Percentiles rank a stretch among this genome's conserved stretches.
phyloP scores from a whole-genome alignment of 2,113 vertebrate genomes.

The Ceratotherium simum region DNA sequence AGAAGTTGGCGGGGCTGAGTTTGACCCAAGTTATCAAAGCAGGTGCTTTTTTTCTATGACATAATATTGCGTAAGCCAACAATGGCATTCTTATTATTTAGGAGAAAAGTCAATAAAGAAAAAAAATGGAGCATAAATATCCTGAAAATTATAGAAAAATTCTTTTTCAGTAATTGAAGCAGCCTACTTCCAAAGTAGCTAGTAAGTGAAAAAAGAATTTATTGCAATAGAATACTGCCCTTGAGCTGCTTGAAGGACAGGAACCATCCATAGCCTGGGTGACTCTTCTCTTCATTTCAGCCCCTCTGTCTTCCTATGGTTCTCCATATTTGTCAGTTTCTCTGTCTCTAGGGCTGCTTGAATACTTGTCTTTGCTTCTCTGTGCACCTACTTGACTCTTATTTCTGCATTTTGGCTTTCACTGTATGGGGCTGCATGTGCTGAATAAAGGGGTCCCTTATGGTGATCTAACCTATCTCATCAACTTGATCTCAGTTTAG shows the following conservation, averaged over 20 bases:
- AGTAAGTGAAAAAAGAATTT: neutral
- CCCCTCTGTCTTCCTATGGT: neutral
- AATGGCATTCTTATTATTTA: neutral
- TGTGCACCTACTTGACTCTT: neutral
- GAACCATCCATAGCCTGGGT: neutral
- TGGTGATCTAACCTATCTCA: neutral
- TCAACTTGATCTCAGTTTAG: neutral
- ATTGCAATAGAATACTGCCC: neutral
- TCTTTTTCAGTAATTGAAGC: neutral
- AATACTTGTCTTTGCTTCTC: neutral
- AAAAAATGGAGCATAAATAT: neutral
- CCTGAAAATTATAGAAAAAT: neutral
- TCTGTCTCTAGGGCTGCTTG: neutral
- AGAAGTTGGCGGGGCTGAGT: neutral
- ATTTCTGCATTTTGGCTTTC: neutral
- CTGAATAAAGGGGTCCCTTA: conserved; percentile 19
- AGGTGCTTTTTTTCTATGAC: neutral
- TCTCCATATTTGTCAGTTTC: neutral
- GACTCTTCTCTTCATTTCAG: neutral
- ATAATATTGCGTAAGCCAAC: neutral
- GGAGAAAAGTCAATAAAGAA: neutral
- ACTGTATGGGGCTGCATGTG: neutral
- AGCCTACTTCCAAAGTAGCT: neutral
- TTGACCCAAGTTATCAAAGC: neutral
- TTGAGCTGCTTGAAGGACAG: neutral